These are phyloP conservation scores for Machimus rusticus DNA, from an alignment of 2,888 invertebrate species.

Conservation along the genomic window DNA sequence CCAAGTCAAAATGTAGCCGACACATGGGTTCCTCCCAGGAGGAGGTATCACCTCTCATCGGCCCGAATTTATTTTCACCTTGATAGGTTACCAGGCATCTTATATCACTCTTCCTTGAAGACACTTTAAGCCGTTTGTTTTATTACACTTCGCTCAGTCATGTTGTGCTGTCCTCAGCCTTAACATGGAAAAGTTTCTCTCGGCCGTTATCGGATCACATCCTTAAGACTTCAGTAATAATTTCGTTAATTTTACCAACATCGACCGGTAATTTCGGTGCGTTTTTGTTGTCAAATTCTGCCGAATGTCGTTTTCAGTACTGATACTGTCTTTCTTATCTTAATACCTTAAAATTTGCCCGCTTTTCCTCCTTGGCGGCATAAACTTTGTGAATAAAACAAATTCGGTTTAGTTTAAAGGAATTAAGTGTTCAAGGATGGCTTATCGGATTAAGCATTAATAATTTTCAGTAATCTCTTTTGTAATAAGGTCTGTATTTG, in stretches of 20 bases:
- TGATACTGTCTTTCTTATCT: background rate
- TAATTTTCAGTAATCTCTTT: no score
- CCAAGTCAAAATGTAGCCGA: background rate
- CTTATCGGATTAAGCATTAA: no score
- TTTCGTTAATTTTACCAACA: background rate
- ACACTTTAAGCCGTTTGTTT: background rate
- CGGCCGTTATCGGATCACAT: background rate
- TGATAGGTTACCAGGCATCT: background rate
- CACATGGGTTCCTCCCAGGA: background rate
- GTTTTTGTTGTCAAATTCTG: background rate
- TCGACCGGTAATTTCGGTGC: background rate
- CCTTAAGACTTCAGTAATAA: background rate
- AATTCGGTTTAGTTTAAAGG: background rate
- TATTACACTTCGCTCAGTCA: background rate
- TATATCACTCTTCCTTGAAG: background rate
- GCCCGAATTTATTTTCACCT: background rate
- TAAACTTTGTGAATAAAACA: background rate
- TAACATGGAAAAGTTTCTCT: background rate
- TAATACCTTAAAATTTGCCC: background rate
- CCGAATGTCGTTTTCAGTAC: background rate
- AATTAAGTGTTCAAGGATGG: no score
- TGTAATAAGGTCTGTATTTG: no score
- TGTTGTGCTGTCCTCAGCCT: background rate
- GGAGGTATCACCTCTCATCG: background rate
- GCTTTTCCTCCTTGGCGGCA: background rate